Evolutionary conservation across 2,888 invertebrate genomes (phyloP).

Genomic region (Eurytoma californica): DNA sequence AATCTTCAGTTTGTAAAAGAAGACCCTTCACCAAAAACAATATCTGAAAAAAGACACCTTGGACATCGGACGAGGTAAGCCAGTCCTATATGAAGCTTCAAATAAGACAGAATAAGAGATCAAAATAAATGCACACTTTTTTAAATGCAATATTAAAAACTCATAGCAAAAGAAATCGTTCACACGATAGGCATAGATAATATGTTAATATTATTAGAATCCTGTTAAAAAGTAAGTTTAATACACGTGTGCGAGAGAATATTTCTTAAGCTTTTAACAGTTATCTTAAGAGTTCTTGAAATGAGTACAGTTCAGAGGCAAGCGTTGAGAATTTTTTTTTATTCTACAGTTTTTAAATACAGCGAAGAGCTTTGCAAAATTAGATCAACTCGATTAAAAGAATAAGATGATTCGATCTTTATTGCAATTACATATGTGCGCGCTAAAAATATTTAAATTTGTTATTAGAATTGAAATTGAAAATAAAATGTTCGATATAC

Average conservation of each 20-base stretch:
- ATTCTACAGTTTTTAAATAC: constrained; percentile 5
- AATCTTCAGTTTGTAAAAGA: neutral
- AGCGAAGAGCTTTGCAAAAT: constrained; percentile 10
- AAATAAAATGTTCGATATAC: too few relatives aligned
- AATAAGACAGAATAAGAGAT: neutral
- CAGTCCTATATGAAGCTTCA: constrained; percentile 1
- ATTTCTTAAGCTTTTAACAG: constrained; percentile 22
- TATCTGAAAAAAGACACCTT: neutral
- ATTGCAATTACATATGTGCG: neutral
- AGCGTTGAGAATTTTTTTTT: constrained; percentile 18
- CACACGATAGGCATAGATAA: too few relatives aligned
- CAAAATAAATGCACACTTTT: too few relatives aligned
- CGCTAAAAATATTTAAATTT: neutral
- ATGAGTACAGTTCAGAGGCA: neutral
- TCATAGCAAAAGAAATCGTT: too few relatives aligned
- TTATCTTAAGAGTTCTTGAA: neutral
- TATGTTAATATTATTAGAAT: neutral
- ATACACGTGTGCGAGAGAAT: neutral
- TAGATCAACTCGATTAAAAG: constrained; percentile 1
- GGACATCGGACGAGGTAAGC: neutral
- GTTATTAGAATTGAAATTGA: too few relatives aligned
- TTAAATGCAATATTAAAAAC: too few relatives aligned
- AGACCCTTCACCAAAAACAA: neutral
- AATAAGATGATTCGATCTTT: constrained; percentile 25
- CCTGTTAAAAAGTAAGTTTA: constrained; percentile 4